Evolutionary conservation across 2,797 vertebrate species (phyloP).

Genomic region (Pipistrellus nathusii): DNA sequence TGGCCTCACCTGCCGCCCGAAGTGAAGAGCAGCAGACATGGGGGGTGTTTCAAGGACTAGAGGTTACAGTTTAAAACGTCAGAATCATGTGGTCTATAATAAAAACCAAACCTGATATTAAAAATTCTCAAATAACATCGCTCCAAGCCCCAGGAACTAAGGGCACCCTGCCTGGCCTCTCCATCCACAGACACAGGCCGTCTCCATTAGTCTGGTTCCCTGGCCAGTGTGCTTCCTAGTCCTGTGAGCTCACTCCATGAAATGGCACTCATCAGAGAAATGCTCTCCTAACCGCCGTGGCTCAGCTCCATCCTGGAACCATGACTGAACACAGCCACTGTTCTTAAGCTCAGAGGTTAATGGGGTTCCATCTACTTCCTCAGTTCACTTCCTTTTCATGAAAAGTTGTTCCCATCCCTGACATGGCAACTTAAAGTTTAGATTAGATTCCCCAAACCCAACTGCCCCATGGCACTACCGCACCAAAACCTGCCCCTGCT

Average conservation of each 20-base stretch:
- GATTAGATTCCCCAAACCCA: not conserved
- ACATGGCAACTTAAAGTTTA: not conserved
- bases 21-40: not conserved
- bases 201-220: not conserved
- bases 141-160: not conserved
- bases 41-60: not conserved
- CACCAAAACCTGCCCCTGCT: not conserved
- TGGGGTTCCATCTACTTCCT: not conserved
- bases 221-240: not conserved
- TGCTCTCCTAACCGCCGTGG: not conserved
- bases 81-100: not conserved
- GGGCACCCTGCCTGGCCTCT: not conserved
- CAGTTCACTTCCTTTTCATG: not conserved
- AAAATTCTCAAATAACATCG: not conserved
- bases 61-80: not conserved
- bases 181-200: not conserved
- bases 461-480: not conserved
- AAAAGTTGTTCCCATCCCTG: not conserved
- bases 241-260: not conserved
- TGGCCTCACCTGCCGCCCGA: not conserved
- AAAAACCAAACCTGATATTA: not conserved
- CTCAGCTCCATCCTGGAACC: not conserved
- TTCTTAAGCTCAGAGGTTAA: not conserved
- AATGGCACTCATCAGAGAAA: not conserved
- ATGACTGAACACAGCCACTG: not conserved